Evolutionary conservation across 2,113 vertebrate species (phyloP).

Genomic region (Centropus bengalensis): DNA sequence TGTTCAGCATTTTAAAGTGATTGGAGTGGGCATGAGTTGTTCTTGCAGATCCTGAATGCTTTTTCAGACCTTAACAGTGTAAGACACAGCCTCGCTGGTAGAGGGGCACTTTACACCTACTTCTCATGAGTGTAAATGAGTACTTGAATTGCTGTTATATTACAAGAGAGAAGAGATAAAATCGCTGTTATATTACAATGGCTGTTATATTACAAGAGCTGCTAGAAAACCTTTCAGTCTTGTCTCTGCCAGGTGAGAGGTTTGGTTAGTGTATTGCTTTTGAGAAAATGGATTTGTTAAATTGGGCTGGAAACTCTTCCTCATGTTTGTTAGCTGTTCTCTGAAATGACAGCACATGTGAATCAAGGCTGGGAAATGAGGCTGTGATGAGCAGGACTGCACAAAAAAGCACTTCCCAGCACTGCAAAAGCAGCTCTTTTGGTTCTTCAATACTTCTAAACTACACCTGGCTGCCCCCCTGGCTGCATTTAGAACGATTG

Average conservation of each 20-base stretch:
- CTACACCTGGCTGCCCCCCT: rapidly evolving
- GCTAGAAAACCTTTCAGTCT: not conserved
- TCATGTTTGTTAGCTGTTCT: not conserved
- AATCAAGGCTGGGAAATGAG: not conserved
- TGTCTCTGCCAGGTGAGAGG: not conserved
- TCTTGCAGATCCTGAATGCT: not conserved
- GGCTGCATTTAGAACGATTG: not conserved
- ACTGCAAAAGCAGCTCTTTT: not conserved
- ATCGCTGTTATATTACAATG: not conserved
- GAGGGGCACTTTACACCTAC: not conserved
- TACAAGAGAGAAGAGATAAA: not conserved
- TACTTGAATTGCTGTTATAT: not conserved
- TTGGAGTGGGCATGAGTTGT: not conserved
- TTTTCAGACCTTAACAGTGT: not conserved
- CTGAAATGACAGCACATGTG: rapidly evolving
- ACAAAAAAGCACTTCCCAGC: not conserved
- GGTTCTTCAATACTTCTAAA: not conserved
- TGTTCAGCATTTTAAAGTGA: rapidly evolving
- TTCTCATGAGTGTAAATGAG: not conserved
- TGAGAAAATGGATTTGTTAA: not conserved
- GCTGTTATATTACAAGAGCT: not conserved
- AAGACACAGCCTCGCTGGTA: not conserved
- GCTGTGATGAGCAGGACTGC: not conserved
- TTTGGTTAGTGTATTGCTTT: not conserved
- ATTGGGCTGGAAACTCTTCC: not conserved